These are phyloP conservation scores for Onychostruthus taczanowskii DNA, from an alignment of 2,113 vertebrate species.

Conservation along the genomic window DNA sequence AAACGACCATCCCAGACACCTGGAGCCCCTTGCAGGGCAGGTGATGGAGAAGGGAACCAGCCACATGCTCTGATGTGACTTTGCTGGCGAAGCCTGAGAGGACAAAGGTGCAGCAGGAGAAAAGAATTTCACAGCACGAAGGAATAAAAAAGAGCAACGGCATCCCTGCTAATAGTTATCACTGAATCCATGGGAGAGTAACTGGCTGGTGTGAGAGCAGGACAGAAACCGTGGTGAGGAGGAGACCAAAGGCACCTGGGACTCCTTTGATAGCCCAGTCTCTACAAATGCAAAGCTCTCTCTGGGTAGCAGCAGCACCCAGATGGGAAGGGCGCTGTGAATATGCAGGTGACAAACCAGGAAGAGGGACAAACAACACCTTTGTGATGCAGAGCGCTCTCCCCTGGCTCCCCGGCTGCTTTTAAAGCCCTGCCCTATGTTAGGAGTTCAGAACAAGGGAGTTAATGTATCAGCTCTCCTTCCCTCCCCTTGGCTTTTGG, in stretches of 20 bases:
- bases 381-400: slow-evolving; percentile 31
- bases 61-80: rapidly evolving
- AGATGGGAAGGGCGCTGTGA: slow-evolving; percentile 5
- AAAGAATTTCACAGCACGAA: background rate
- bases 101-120: background rate
- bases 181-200: background rate
- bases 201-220: background rate
- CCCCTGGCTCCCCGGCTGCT: background rate
- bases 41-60: background rate
- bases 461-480: background rate
- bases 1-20: background rate
- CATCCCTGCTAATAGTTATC: background rate
- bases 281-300: slow-evolving; percentile 31
- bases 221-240: background rate
- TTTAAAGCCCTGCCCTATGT: slow-evolving; percentile 32
- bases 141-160: background rate
- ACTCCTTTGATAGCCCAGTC: slow-evolving; percentile 15
- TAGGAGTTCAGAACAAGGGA: slow-evolving; percentile 28
- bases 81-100: background rate
- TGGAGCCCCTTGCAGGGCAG: background rate
- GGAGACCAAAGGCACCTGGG: slow-evolving; percentile 3
- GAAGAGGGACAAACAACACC: background rate
- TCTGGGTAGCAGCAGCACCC: background rate
- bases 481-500: background rate
- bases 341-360: slow-evolving; percentile 39